Evolutionary conservation across 2,797 vertebrate genomes (phyloP).

Genomic region (Pseudomugil gertrudae): DNA sequence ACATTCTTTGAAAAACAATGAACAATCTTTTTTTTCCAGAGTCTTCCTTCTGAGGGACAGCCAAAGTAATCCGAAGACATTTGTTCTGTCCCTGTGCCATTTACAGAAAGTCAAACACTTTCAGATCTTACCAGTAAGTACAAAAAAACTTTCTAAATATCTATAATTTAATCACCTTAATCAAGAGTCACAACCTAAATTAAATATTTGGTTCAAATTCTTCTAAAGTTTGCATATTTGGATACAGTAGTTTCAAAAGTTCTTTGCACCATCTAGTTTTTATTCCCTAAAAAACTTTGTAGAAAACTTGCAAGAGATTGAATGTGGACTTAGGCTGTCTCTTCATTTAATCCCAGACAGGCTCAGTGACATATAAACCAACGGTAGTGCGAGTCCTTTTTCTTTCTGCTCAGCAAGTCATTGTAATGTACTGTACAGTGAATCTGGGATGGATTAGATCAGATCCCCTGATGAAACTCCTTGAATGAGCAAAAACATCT

Average conservation of each 20-base stretch:
- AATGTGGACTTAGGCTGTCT: conserved; percentile 1
- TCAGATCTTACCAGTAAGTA: conserved; percentile 96
- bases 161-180: background rate
- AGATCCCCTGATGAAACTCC: background rate
- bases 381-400: background rate
- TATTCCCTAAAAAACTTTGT: background rate
- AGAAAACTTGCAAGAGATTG: background rate
- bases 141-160: background rate
- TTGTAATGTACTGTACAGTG: background rate
- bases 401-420: conserved; percentile 3
- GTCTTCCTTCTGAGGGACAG: conserved; percentile 98
- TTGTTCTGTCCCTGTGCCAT: conserved; percentile 95
- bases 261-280: background rate
- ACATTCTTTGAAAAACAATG: background rate
- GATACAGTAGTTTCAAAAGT: background rate
- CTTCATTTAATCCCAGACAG: conserved; percentile 1
- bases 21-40: conserved; percentile 74
- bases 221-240: background rate
- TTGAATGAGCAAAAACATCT: background rate
- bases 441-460: conserved; percentile 1
- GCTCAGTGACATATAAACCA: conserved; percentile 9
- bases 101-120: conserved; percentile 97
- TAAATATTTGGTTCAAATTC: background rate
- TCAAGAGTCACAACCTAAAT: background rate
- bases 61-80: conserved; percentile 96